These are phyloP conservation scores for Microhierax caerulescens DNA, from an alignment of 2,797 vertebrate species.

Conservation along the genomic window DNA sequence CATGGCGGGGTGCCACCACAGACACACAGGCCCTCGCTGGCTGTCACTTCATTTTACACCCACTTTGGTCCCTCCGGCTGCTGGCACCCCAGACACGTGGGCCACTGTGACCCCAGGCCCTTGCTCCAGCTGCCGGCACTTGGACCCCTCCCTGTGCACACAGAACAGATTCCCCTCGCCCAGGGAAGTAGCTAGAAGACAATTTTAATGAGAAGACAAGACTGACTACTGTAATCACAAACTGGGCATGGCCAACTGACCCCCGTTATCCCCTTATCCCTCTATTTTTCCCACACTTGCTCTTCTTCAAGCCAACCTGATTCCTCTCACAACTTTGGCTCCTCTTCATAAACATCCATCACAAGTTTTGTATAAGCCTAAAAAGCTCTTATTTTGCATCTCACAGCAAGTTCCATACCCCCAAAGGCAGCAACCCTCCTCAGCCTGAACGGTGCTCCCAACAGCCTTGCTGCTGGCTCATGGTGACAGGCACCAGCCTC, in stretches of 20 bases:
- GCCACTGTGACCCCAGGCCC: background rate
- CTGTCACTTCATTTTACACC: background rate
- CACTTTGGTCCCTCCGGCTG: background rate
- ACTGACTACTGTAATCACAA: background rate
- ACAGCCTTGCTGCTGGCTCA: background rate
- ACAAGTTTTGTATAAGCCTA: background rate
- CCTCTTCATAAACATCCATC: background rate
- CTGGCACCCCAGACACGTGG: background rate
- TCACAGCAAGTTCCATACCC: background rate
- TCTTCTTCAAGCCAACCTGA: background rate
- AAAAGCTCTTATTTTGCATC: background rate
- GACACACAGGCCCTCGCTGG: accelerated
- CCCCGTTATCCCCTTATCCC: background rate
- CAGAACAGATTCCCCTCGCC: background rate
- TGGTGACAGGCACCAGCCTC: accelerated
- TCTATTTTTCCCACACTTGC: background rate
- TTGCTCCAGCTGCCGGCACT: background rate
- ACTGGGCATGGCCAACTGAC: background rate
- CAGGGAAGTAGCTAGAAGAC: background rate
- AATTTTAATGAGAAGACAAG: background rate
- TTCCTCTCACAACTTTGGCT: background rate
- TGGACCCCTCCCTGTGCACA: background rate
- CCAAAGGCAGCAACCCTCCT: background rate
- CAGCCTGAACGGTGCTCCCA: background rate
- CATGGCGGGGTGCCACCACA: too few species aligned